Evolutionary conservation across 2,797 vertebrate species (phyloP).

Genomic region (Sebastes hopkinsi): DNA sequence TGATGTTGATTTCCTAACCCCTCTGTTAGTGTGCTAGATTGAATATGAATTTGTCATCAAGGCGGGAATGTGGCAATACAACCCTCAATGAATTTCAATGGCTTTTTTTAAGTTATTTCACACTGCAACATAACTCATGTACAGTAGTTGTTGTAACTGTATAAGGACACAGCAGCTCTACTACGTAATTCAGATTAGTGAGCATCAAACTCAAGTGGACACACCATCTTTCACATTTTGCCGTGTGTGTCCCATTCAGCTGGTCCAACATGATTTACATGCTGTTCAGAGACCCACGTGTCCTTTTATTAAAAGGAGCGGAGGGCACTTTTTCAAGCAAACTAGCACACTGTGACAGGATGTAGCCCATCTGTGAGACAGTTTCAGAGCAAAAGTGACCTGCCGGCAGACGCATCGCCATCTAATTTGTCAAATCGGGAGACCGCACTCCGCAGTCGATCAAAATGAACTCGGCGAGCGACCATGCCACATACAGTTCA

Average conservation of each 20-base stretch:
- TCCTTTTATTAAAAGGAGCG: conserved; percentile 52
- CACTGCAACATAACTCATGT: background rate
- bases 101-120: conserved; percentile 1
- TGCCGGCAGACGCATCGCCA: conserved; percentile 53
- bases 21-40: background rate
- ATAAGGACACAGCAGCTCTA: background rate
- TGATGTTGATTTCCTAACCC: conserved; percentile 19
- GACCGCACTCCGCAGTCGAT: conserved; percentile 7
- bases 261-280: conserved; percentile 31
- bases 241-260: conserved; percentile 5
- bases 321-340: conserved; percentile 43
- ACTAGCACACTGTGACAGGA: conserved; percentile 46
- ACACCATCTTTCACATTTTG: conserved; percentile 13
- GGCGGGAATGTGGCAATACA: background rate
- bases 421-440: conserved; percentile 49
- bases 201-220: conserved; percentile 8
- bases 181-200: conserved; percentile 4
- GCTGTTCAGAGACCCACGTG: conserved; percentile 36
- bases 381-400: conserved; percentile 77
- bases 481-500: conserved; percentile 8
- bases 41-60: conserved; percentile 28
- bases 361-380: conserved; percentile 51
- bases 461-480: conserved; percentile 33
- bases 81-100: background rate
- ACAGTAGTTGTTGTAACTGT: conserved; percentile 11